Evolutionary conservation across 2,113 vertebrate genomes (phyloP), one percentile per base, ranked within the genome.

Genomic region (Taurulus bubalis): DNA sequence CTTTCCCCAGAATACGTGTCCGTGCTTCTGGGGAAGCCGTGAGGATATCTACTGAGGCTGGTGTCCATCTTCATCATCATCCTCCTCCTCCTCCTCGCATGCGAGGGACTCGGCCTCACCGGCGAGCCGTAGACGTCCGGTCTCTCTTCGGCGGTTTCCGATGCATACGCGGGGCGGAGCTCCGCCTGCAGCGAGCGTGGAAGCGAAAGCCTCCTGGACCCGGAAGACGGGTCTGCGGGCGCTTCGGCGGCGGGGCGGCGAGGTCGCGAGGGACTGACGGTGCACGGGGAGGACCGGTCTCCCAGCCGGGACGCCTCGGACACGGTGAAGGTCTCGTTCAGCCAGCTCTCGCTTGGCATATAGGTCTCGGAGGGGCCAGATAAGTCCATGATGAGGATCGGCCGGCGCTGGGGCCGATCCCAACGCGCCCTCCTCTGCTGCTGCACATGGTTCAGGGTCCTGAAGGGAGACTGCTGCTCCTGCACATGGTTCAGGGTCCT

Each of bases 271-370:
- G 77, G 87, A 82, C 85, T 89, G 66, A 60, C n/a, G 0, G 8
- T 4, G 28, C 26, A 28, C 0, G 9, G 0, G 1, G 77, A 51
- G 0, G 62, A 26, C 18, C 16, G 68, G 1, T 77, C 75, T 22
- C 4, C 66, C 22, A 63, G 12, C 36, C 53, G 74, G 72, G 73
- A 71, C 3, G 62, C 34, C 26, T 66, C 47, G 28, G 32, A 58
- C 32, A 90, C 47, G 1, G 51, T 68, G 30, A 89, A 91, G 8
- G 90, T 89, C 49, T 85, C 16, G 3, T 93, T 81, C 49, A 87
- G 42, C 0, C 20, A 15, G 1, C 9, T 16, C 0, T 56, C 64
- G 40, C 30, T 16, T 4, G 53, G 47, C 40, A 84, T 16, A n/a
- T 10, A 42, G 47, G n/a, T 20, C 1, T 74, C 14, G 6, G 24